Evolutionary conservation across 2,888 invertebrate genomes (phyloP), one percentile per base, ranked within the genome.

Genomic region (Asteroscopus sphinx): DNA sequence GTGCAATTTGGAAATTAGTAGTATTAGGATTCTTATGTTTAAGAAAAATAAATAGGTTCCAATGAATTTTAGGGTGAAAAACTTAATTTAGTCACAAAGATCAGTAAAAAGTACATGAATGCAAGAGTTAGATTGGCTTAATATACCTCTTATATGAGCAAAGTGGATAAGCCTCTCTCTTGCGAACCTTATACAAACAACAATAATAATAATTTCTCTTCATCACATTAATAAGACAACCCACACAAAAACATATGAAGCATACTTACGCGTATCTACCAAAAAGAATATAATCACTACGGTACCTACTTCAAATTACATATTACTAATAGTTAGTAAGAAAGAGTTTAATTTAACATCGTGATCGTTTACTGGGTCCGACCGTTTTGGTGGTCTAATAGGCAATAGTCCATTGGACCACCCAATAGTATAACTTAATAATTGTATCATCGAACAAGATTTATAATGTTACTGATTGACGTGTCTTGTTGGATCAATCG

Each of bases 381-480:
- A 67, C 74, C 76, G 68, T 79, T 88, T 83, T 71, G 87, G 87
- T 91, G 89, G 87, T 87, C 89, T 71, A 63, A 68, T 71, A 32
- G 72, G 39, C 89, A 69, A 62, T 67, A 60, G 35, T n/a, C n/a
- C 62, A 40, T 7, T 52, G 42, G 74, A 74, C 74, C 74, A 74
- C 74, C 74, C 74, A 67, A 60, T 11, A 21, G n/a, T 55, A 59
- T 57, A 61, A 59, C 66, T 61, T 67, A 63, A 70, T 74, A 76
- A 76, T 74, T 76, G 77, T 70, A 69, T 64, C 54, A 67, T 67
- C 51, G 54, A 51, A 76, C 57, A 67, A 69, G 71, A 76, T 74
- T 74, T 60, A 74, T 74, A 59, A 76, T 73, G 68, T 56, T 61
- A 64, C 47, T 59, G 65, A 75, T 73, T 72, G 73, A 73, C 58